A percentile compares a stretch with the other conserved stretches of the same genome.
These are phyloP conservation scores for Cantharis rustica DNA, from an alignment of 2,888 invertebrate species.

Conservation along the genomic window DNA sequence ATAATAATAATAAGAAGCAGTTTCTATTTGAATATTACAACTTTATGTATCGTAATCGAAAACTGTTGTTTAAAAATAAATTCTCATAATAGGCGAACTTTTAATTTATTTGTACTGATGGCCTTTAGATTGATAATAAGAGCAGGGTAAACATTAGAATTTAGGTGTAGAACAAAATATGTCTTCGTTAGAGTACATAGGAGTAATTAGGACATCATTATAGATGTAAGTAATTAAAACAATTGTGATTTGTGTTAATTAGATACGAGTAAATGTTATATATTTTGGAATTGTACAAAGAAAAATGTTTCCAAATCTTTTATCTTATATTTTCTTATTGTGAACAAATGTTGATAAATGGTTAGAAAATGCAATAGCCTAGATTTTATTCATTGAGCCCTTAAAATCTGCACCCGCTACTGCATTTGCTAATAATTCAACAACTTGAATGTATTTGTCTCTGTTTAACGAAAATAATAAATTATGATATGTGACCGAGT, in stretches of 20 bases:
- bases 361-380: conserved; percentile 33
- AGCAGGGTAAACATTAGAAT: conserved; percentile 21
- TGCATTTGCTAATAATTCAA: conserved; percentile 16
- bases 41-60: neutral
- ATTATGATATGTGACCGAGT: neutral
- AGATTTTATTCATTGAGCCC: conserved; percentile 49
- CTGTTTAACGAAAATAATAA: neutral
- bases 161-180: conserved; percentile 2
- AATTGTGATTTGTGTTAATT: neutral
- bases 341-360: neutral
- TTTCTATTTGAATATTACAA: neutral
- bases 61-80: neutral
- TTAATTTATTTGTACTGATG: conserved; percentile 9
- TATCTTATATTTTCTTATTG: conserved; percentile 6
- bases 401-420: conserved; percentile 40
- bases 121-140: conserved; percentile 27
- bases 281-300: neutral
- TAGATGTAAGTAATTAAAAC: neutral
- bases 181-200: neutral
- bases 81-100: neutral
- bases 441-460: neutral
- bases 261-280: neutral
- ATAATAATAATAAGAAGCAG: neutral
- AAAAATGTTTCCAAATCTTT: neutral
- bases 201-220: neutral